Conservation (phyloP, 2,113 vertebrate genomes). For the Eubucco bourcierii region DNA sequence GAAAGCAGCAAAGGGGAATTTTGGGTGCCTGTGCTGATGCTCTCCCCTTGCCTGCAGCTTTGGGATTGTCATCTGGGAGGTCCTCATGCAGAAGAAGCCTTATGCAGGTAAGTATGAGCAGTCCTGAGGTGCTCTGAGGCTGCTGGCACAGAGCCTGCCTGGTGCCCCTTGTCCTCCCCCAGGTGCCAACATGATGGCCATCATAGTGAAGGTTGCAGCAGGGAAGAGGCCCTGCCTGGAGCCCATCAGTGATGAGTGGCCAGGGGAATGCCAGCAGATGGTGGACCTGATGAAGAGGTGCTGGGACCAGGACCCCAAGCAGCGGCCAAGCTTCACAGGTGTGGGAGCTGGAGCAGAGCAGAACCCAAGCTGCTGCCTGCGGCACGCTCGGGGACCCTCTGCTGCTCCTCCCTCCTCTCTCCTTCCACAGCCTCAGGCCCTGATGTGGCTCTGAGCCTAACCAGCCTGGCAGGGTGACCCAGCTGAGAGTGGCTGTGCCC, state of each 20-base stretch:
- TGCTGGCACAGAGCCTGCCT: background rate
- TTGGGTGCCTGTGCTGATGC: background rate
- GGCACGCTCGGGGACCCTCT: background rate
- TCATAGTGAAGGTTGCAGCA: slow-evolving; percentile 78
- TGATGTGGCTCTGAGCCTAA: background rate
- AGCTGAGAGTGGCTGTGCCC: background rate
- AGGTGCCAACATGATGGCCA: slow-evolving; percentile 83
- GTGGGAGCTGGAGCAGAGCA: background rate
- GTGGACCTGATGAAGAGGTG: slow-evolving; percentile 82
- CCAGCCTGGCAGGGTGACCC: too few relatives aligned
- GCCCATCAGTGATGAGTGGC: slow-evolving; percentile 73
- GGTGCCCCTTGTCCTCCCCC: rapidly evolving
- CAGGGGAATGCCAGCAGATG: slow-evolving; percentile 80
- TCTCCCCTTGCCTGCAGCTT: slow-evolving; percentile 74
- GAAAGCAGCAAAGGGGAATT: background rate
- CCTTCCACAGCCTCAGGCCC: background rate
- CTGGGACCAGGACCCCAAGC: slow-evolving; percentile 81
- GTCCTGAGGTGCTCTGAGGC: background rate
- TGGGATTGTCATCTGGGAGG: slow-evolving; percentile 88
- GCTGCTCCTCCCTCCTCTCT: rapidly evolving
- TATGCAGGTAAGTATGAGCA: slow-evolving; percentile 75
- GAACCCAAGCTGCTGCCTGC: background rate
- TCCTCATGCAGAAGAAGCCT: slow-evolving; percentile 86
- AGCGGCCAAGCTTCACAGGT: slow-evolving; percentile 78
- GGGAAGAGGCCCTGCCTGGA: slow-evolving; percentile 80